These are phyloP conservation scores for Flexamia atlantica DNA, from an alignment of 2,888 invertebrate genomes.

Conservation along the genomic window DNA sequence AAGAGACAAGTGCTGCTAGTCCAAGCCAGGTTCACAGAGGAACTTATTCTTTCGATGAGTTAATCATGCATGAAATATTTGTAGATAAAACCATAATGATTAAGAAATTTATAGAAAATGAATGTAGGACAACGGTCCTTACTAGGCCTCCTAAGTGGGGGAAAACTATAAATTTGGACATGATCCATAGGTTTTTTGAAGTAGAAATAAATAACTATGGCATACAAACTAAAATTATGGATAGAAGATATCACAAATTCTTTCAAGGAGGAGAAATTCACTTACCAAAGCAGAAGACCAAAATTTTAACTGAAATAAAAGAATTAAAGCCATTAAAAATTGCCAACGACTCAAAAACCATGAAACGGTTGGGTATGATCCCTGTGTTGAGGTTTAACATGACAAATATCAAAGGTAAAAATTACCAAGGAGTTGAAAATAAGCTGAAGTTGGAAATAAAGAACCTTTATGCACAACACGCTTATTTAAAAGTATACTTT, in stretches of 20 bases:
- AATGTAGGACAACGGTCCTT: neutral
- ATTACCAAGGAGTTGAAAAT: slow-evolving; percentile 30
- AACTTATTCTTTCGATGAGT: slow-evolving; percentile 18
- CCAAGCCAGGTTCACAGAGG: slow-evolving; percentile 3
- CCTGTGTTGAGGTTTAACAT: slow-evolving; percentile 36
- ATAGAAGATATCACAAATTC: slow-evolving; percentile 9
- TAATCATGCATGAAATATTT: neutral
- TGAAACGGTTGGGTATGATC: slow-evolving; percentile 32
- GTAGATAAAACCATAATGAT: slow-evolving; percentile 39
- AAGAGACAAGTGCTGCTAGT: neutral
- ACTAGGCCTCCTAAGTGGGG: slow-evolving; percentile 46
- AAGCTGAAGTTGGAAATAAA: slow-evolving; percentile 35
- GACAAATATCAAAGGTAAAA: slow-evolving; percentile 8
- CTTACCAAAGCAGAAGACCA: neutral
- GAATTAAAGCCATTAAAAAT: slow-evolving; percentile 45
- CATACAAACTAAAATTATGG: slow-evolving; percentile 18
- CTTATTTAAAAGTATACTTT: slow-evolving; percentile 17
- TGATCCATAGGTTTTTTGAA: slow-evolving; percentile 45
- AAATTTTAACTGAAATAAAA: neutral
- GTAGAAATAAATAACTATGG: slow-evolving; percentile 30
- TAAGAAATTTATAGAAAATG: slow-evolving; percentile 16
- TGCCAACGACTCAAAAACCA: slow-evolving; percentile 10
- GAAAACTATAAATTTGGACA: slow-evolving; percentile 33
- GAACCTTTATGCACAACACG: slow-evolving; percentile 9
- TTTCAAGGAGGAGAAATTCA: slow-evolving; percentile 16